A percentile compares a stretch with the other conserved stretches of the same genome.
phyloP scores from a whole-genome alignment of 2,888 invertebrate species.

The Euzetes globulus region DNA sequence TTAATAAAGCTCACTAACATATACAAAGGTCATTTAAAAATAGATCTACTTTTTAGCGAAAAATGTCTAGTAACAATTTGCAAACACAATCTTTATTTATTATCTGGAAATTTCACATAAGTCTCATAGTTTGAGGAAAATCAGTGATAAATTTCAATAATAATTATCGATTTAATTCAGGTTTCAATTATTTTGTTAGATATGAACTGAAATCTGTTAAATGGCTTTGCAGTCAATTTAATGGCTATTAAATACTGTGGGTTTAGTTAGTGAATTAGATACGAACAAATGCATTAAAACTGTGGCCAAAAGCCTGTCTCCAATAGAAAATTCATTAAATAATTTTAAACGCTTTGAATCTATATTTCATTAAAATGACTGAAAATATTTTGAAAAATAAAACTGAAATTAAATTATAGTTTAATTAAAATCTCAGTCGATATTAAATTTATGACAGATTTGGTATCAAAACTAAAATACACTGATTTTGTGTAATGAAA shows the following conservation, averaged over 20 bases:
- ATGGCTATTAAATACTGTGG: neutral
- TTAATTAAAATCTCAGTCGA: neutral
- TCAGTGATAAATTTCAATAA: neutral
- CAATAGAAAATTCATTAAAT: neutral
- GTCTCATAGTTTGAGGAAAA: neutral
- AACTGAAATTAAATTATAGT: neutral
- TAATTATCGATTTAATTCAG: slow-evolving; percentile 13
- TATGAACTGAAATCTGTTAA: neutral
- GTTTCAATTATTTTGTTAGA: neutral
- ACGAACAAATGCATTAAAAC: neutral
- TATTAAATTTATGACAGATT: neutral
- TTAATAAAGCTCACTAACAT: neutral
- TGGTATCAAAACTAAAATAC: too few species aligned
- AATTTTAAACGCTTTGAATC: neutral
- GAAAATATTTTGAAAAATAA: neutral
- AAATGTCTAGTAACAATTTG: neutral
- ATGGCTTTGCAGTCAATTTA: neutral
- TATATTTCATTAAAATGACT: neutral
- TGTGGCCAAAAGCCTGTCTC: neutral
- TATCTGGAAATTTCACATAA: neutral
- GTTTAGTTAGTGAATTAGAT: neutral
- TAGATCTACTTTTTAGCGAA: neutral
- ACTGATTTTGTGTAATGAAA: too few species aligned
- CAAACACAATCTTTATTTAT: neutral
- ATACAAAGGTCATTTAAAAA: neutral